These are phyloP conservation scores for Barnardius zonarius DNA, from an alignment of 2,113 vertebrate genomes.

Conservation along the genomic window DNA sequence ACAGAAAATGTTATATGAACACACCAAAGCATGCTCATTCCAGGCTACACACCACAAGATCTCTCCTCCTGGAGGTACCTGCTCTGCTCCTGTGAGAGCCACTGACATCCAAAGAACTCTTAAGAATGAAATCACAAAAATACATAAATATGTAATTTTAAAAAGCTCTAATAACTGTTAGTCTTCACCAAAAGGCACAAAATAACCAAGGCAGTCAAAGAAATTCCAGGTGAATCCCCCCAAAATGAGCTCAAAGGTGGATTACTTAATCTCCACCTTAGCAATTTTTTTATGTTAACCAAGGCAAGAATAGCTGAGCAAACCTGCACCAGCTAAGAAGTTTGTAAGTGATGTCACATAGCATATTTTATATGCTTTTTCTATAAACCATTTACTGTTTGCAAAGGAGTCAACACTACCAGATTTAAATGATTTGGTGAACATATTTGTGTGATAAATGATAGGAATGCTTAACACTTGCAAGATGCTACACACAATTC, in stretches of 20 bases:
- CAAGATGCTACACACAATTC: neutral
- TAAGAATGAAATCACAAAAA: conserved; percentile 65
- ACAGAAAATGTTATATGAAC: neutral
- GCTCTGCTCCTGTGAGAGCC: conserved; percentile 74
- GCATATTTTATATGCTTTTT: neutral
- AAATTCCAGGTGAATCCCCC: neutral
- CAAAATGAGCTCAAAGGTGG: neutral
- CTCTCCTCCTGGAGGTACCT: conserved; percentile 79
- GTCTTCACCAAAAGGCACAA: neutral
- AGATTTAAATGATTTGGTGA: neutral
- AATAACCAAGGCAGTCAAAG: neutral
- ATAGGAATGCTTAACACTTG: neutral
- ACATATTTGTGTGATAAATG: neutral
- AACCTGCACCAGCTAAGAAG: neutral
- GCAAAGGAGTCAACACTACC: neutral
- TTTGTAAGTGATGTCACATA: neutral
- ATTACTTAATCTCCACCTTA: neutral
- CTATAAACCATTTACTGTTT: neutral
- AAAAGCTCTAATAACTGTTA: neutral
- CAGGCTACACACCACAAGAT: conserved; percentile 78
- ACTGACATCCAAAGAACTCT: conserved; percentile 78
- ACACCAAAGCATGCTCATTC: neutral
- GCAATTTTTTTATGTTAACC: neutral
- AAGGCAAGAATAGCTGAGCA: neutral
- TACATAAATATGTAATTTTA: neutral